Evolutionary conservation across 53 echinoderm and acorn worm species (phyloP).

Genomic region (Temnopleurus reevesii): DNA sequence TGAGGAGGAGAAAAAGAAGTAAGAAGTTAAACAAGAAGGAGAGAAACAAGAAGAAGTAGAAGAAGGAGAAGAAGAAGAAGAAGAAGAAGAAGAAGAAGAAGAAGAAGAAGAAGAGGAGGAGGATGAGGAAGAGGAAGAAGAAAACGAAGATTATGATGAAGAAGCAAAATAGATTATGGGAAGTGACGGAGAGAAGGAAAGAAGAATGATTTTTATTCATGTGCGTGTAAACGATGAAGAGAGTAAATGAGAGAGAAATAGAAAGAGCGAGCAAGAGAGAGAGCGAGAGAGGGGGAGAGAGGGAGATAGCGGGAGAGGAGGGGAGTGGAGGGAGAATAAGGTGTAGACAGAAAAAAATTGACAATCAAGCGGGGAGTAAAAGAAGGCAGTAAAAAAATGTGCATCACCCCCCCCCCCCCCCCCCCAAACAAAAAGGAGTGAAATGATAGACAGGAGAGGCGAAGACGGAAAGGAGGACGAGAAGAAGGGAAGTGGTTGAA

Average conservation of each 20-base stretch:
- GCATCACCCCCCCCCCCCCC: no score
- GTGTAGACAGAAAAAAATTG: not conserved
- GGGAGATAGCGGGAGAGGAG: not conserved
- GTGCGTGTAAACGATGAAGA: not conserved
- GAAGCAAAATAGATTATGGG: not conserved
- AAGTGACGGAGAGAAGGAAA: not conserved
- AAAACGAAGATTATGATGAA: not conserved
- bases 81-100: not conserved
- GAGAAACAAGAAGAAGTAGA: not conserved
- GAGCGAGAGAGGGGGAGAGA: not conserved
- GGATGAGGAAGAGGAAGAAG: not conserved
- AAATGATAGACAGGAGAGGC: no score
- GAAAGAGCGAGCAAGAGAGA: not conserved
- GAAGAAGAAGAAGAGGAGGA: slow-evolving; percentile 15
- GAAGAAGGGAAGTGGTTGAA: not conserved
- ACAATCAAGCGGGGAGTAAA: not conserved
- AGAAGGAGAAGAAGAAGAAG: not conserved
- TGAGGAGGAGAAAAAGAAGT: not conserved
- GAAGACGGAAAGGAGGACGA: not conserved
- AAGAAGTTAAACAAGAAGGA: not conserved
- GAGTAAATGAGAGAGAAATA: not conserved
- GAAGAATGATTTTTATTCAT: not conserved
- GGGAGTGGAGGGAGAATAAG: not conserved
- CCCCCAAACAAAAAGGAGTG: no score
- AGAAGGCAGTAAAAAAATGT: not conserved